Evolutionary conservation across 2,888 invertebrate species (phyloP), one percentile per base, ranked within the genome.

Genomic region (Teleiodes luculella): DNA sequence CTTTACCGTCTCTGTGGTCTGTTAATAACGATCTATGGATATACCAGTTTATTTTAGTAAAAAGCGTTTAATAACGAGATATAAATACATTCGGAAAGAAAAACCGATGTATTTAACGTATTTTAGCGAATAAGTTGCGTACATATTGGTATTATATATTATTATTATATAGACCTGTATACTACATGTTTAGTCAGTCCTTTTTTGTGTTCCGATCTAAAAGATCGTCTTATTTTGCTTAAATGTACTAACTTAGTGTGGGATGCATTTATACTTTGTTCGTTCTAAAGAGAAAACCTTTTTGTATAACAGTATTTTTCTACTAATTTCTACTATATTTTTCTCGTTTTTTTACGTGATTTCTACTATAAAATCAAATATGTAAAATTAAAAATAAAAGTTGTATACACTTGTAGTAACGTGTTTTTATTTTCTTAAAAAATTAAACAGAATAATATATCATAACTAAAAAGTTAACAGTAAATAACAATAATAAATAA

Each of bases 381-480:
- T 82, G 74, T 83, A 81, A 78, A 68, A 74, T 84, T 86, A 78
- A 72, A 85, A 83, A 86, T 83, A 84, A 86, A 78, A 86, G 76
- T 84, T 86, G 86, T 87, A 86, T 88, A 87, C 85, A 88, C 81
- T 86, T 86, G 74, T 75, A 78, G 7, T 6, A 24, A 52, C 54
- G 57, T 57, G 41, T 54, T 28, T 72, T 61, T 64, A 64, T 70
- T 62, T 49, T 24, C 43, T 49, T 30, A 57, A 54, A 62, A 57
- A 62, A 36, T 41, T 58, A 57, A 63, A 20, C 35, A 30, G 11
- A n/a, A 14, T 8, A 54, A 57, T 39, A 57, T 20, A 54, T 60
- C 58, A 45, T 58, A 60, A 61, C 60, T 63, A 63, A 58, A 53
- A 18, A 37, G 2, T 13, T 14, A 11, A 20, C 18, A 41, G 18